Base-by-base conservation (phyloP, 2,888 invertebrate genomes). In the Oasisia sp. region DNA sequence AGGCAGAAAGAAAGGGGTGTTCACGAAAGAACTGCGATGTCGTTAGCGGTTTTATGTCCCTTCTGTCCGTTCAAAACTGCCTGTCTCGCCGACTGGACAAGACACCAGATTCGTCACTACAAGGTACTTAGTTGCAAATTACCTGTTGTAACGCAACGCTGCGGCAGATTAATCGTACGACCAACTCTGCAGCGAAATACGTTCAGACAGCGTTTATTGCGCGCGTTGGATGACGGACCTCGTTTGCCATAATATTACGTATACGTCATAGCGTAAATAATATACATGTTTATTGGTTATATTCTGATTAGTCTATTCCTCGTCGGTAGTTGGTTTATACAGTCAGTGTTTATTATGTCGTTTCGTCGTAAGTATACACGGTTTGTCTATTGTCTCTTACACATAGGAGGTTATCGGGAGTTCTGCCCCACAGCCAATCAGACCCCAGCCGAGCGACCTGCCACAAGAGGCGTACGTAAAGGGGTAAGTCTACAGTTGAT, bases 31-130 rank as follows among this genome's bases (percentile, higher is more conserved):
- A 27, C 74, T 74, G 74, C n/a, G 74, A 74, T 74, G 74, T 74
- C 74, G 27, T n/a, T 74, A 27, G 74, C 27, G 74, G 74, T 74
- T 7, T 27, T 74, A 4, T 74, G 74, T 74, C 74, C 74, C 74
- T 74, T 74, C 74, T 74, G 74, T 74, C 74, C 74, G 74, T 74
- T 74, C 74, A 74, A 74, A 74, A 74, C 74, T 19, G 74, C n/a
- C 7, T 74, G 74, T 74, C 74, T 74, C 74, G 74, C 74, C 27
- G 74, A 74, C 74, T 74, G 74, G 74, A 74, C 74, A 74, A 19
- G 74, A 74, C 74, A 74, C 27, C 74, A 74, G 74, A 74, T 74
- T 74, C 74, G 27, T 74, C 74, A 74, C 27, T 74, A 74, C 74
- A 74, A 74, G 74, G 74, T 74, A 74, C 74, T 19, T 74, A 27